These are phyloP conservation scores for Melipona beecheii DNA, from an alignment of 2,888 invertebrate genomes.

Conservation along the genomic window DNA sequence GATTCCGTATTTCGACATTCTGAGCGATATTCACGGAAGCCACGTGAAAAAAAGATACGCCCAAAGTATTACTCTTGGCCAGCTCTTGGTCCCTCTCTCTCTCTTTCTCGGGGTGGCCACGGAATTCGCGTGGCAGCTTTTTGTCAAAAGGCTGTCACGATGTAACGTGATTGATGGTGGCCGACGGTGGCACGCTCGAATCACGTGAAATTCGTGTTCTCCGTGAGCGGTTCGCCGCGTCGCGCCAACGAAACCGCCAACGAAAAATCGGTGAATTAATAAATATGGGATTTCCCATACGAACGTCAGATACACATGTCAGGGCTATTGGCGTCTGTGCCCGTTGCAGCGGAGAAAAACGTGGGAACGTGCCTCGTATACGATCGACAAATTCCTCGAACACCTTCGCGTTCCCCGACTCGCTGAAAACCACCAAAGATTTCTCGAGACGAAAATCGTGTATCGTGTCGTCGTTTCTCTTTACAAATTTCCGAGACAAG, in stretches of 20 bases:
- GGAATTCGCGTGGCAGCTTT: constrained; percentile 76
- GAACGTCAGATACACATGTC: no score
- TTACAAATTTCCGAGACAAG: no score
- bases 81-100: constrained; percentile 44
- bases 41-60: constrained; percentile 64
- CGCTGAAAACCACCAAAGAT: no score
- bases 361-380: no score
- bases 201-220: constrained; percentile 58
- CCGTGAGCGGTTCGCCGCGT: constrained; percentile 16
- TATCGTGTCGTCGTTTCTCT: no score
- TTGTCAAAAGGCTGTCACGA: constrained; percentile 77
- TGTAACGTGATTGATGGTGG: constrained; percentile 75
- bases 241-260: constrained; percentile 38
- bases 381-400: no score
- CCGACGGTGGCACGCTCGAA: constrained; percentile 43
- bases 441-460: no score
- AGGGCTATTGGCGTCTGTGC: no score
- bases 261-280: constrained; percentile 70
- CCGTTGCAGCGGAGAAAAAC: no score
- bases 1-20: constrained; percentile 80
- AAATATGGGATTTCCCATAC: constrained; percentile 26
- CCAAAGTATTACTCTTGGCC: constrained; percentile 62
- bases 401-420: no score
- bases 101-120: constrained; percentile 69
- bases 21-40: constrained; percentile 75